These are phyloP conservation scores for Apodemus sylvaticus DNA, from an alignment of 2,113 vertebrate species.

Conservation along the genomic window DNA sequence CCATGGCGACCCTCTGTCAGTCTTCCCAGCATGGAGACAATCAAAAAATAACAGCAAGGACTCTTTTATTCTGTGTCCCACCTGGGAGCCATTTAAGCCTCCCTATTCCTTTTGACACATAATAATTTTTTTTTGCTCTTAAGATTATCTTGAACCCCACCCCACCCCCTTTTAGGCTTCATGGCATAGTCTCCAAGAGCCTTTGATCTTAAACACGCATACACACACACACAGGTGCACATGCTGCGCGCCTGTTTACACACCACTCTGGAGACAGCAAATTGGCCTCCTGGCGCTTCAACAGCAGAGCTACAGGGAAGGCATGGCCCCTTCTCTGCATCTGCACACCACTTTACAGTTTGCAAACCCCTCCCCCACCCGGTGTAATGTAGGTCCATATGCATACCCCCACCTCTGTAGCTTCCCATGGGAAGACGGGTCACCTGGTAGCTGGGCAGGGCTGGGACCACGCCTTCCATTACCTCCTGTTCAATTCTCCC, in stretches of 20 bases:
- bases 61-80: conserved; percentile 86
- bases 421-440: not conserved
- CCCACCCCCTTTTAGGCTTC: conserved; percentile 71
- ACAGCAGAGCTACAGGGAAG: not conserved
- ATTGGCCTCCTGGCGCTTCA: not conserved
- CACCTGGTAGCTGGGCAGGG: not conserved
- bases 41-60: conserved; percentile 75
- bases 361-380: not conserved
- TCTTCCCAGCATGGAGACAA: conserved; percentile 75
- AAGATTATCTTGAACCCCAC: conserved; percentile 84
- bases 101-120: conserved; percentile 84
- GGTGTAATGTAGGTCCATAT: no score
- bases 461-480: not conserved
- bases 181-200: conserved; percentile 53
- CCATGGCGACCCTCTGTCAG: conserved; percentile 81
- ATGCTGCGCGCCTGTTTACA: not conserved
- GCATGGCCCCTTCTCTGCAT: not conserved
- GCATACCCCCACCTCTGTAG: not conserved
- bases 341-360: not conserved
- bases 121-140: conserved; percentile 84
- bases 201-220: not conserved
- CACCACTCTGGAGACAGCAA: not conserved
- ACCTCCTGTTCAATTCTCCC: not conserved
- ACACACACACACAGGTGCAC: not conserved
- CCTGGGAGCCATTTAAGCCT: conserved; percentile 86